Conservation (phyloP, 2,797 vertebrate species). For the Molossus alvarezi region DNA sequence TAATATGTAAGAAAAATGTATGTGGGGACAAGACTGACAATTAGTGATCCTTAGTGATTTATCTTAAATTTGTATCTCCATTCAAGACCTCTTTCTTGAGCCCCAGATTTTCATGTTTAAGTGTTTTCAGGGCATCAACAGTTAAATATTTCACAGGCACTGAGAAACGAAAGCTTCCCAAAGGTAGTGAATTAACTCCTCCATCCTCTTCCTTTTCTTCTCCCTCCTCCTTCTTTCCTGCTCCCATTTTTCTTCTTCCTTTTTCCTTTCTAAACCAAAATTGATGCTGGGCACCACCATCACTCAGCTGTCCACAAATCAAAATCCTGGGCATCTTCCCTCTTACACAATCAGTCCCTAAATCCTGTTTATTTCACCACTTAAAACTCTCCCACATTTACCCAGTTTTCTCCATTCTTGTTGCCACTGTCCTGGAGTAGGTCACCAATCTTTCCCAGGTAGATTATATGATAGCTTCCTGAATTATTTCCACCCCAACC, state of each 20-base stretch:
- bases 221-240: rapidly evolving
- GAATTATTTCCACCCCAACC: neutral
- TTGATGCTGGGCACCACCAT: neutral
- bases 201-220: neutral
- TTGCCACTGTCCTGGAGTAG: neutral
- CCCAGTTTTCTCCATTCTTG: neutral
- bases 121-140: neutral
- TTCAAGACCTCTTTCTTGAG: neutral
- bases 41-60: neutral
- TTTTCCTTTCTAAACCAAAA: constrained; percentile 11
- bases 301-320: neutral
- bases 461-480: neutral
- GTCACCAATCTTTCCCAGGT: neutral
- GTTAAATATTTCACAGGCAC: neutral
- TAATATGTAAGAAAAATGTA: neutral
- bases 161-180: neutral
- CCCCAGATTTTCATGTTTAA: neutral
- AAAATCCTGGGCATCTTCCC: neutral
- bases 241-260: neutral
- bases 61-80: neutral
- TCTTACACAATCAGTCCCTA: neutral
- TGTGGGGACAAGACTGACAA: neutral
- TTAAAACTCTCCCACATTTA: neutral
- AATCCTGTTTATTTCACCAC: neutral
- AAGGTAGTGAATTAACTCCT: neutral